Evolutionary conservation across 2,888 invertebrate species (phyloP).

Genomic region (Drosophila meridiana): DNA sequence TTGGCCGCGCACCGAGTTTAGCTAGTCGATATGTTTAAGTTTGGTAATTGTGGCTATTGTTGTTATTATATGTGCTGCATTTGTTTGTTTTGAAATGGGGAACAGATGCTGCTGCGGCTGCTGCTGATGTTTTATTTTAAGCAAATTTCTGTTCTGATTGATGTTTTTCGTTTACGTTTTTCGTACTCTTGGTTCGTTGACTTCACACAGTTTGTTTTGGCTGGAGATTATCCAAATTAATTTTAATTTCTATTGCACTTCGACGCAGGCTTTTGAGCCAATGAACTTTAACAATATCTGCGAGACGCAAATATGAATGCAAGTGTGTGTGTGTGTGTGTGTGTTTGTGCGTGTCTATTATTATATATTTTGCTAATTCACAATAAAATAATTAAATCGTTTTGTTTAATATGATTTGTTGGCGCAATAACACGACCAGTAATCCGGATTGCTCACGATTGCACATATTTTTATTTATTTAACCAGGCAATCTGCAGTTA

Average conservation of each 20-base stretch:
- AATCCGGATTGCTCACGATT: slow-evolving; percentile 20
- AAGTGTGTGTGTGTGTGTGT: slow-evolving; percentile 29
- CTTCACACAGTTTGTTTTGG: slow-evolving; percentile 51
- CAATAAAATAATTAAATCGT: slow-evolving; percentile 32
- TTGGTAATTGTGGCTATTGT: slow-evolving; percentile 37
- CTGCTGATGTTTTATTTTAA: slow-evolving; percentile 57
- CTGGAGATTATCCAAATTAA: slow-evolving; percentile 40
- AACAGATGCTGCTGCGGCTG: slow-evolving; percentile 62
- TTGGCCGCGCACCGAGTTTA: slow-evolving; percentile 22
- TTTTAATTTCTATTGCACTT: slow-evolving; percentile 63
- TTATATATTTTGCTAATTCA: slow-evolving; percentile 64
- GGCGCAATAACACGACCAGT: slow-evolving; percentile 23
- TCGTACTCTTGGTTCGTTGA: slow-evolving; percentile 44
- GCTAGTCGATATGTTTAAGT: slow-evolving; percentile 37
- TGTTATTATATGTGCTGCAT: slow-evolving; percentile 39
- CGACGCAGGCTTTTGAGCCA: slow-evolving; percentile 53
- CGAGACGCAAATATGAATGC: slow-evolving; percentile 23
- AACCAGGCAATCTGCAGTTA: slow-evolving; percentile 36
- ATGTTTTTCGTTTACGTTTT: slow-evolving; percentile 27
- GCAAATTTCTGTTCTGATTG: slow-evolving; percentile 41
- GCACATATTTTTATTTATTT: slow-evolving; percentile 50
- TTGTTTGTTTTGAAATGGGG: slow-evolving; percentile 67
- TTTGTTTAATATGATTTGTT: slow-evolving; percentile 10
- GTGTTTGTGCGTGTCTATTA: slow-evolving; percentile 59
- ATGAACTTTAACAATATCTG: slow-evolving; percentile 63